These are phyloP conservation scores for Nannoperca australis DNA, from an alignment of 2,797 vertebrate species.

Conservation along the genomic window DNA sequence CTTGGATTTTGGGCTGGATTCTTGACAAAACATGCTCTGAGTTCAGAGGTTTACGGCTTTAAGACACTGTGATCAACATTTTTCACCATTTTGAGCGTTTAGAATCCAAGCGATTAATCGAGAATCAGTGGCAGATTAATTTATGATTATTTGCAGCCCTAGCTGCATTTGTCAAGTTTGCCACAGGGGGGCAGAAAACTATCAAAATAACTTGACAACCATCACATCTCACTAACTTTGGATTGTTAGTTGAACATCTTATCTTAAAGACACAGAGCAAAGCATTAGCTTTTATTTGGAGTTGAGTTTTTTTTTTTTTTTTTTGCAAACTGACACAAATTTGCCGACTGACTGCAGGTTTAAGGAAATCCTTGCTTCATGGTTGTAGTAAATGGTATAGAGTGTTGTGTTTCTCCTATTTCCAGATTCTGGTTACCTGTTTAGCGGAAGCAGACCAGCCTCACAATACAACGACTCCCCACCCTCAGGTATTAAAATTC, in stretches of 20 bases:
- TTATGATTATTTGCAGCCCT: not conserved
- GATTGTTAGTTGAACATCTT: too few species aligned
- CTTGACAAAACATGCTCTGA: not conserved
- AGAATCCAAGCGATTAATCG: not conserved
- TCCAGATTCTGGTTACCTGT: constrained; percentile 95
- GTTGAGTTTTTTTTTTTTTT: not conserved
- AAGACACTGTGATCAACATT: not conserved
- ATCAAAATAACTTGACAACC: not conserved
- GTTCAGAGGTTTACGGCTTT: too few species aligned
- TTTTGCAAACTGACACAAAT: too few species aligned
- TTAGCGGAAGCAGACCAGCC: constrained; percentile 93
- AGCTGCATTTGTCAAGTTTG: not conserved
- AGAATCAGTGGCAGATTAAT: not conserved
- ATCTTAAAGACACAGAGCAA: not conserved
- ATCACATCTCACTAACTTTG: not conserved
- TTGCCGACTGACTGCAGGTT: not conserved
- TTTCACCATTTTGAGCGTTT: not conserved
- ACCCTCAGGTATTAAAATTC: constrained; percentile 85
- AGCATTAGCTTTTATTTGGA: not conserved
- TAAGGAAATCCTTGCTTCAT: not conserved
- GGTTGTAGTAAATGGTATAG: not conserved
- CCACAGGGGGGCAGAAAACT: constrained; percentile 17
- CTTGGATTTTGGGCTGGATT: not conserved
- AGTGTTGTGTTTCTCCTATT: constrained; percentile 24
- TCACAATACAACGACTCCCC: constrained; percentile 89